Conservation (phyloP, 2,797 vertebrate genomes). For the Ceryle rudis region DNA sequence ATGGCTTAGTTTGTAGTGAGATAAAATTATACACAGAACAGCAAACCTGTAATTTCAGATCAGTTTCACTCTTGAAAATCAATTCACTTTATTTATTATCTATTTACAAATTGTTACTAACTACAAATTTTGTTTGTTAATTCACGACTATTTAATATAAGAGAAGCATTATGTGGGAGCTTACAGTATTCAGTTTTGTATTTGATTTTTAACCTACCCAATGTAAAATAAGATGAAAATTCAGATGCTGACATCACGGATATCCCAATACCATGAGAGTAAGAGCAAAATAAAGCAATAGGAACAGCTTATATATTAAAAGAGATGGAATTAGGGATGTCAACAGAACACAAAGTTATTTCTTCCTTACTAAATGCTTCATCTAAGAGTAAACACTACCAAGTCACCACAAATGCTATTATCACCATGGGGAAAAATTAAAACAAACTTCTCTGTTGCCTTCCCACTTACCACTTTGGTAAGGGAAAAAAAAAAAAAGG, state of each 20-base stretch:
- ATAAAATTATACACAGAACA: neutral
- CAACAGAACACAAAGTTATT: neutral
- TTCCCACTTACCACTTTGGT: neutral
- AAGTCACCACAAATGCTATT: neutral
- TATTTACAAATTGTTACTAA: neutral
- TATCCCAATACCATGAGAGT: neutral
- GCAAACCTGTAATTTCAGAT: neutral
- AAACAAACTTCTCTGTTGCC: neutral
- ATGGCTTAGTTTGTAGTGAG: neutral
- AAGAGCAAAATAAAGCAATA: neutral
- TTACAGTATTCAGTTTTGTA: neutral
- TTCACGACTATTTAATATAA: neutral
- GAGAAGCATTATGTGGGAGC: neutral
- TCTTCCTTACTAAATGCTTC: neutral
- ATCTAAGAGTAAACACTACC: neutral
- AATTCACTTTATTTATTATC: neutral
- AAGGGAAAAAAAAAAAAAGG: neutral
- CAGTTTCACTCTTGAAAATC: neutral
- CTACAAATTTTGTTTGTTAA: neutral
- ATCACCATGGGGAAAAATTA: neutral
- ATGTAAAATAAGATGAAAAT: neutral
- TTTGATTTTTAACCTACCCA: neutral
- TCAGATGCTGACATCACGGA: neutral
- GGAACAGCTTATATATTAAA: neutral
- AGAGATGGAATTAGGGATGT: neutral